These are phyloP conservation scores for Ochropleura leucogaster DNA, from an alignment of 2,888 invertebrate genomes.

Conservation along the genomic window DNA sequence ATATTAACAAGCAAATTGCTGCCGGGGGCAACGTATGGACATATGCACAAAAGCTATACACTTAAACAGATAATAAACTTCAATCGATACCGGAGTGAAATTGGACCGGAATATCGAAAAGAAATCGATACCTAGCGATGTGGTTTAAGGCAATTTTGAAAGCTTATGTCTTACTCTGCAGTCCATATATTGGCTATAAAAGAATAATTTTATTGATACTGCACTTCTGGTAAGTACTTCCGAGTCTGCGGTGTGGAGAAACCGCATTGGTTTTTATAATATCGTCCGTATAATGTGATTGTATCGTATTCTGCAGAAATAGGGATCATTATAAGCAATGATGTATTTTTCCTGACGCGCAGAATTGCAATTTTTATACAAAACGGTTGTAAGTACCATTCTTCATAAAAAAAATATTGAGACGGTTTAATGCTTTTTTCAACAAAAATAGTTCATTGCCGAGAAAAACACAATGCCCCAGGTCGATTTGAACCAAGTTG, in stretches of 20 bases:
- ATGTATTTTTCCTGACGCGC: neutral
- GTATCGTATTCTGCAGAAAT: slow-evolving; percentile 39
- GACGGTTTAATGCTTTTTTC: neutral
- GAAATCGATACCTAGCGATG: slow-evolving; percentile 79
- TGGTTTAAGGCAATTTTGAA: slow-evolving; percentile 76
- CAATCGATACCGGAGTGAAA: slow-evolving; percentile 79
- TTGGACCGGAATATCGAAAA: slow-evolving; percentile 84
- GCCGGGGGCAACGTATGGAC: slow-evolving; percentile 70
- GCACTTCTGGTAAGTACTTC: slow-evolving; percentile 54
- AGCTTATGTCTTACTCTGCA: slow-evolving; percentile 71
- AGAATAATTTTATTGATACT: slow-evolving; percentile 67
- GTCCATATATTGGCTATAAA: slow-evolving; percentile 70
- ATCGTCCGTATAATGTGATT: slow-evolving; percentile 45
- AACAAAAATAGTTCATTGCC: neutral
- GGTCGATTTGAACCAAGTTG: neutral
- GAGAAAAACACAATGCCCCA: neutral
- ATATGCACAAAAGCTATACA: slow-evolving; percentile 69
- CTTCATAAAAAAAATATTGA: neutral
- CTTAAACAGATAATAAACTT: slow-evolving; percentile 70
- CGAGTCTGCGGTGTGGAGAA: slow-evolving; percentile 55
- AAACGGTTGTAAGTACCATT: neutral
- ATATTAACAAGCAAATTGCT: slow-evolving; percentile 77
- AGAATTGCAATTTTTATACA: neutral
- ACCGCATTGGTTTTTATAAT: slow-evolving; percentile 56
- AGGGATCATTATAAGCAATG: slow-evolving; percentile 3